Conservation (phyloP, 2,797 vertebrate species). For the Enteromius trimaculatus region DNA sequence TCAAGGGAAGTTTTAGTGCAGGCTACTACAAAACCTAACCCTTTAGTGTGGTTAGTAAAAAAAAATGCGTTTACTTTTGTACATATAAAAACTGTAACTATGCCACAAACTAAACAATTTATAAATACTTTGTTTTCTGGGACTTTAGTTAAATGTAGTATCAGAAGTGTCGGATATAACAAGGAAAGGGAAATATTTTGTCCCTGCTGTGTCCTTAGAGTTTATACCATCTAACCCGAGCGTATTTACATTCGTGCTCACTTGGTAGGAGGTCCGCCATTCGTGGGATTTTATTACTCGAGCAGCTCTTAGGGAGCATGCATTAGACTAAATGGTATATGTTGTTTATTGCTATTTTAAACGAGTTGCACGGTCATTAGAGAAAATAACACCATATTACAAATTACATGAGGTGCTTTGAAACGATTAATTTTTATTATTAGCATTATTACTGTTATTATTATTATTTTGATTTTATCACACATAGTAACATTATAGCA, state of each 20-base stretch:
- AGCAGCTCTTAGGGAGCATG: conserved; percentile 39
- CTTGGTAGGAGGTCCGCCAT: conserved; percentile 35
- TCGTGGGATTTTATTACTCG: conserved; percentile 51
- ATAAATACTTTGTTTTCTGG: background rate
- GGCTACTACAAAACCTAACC: background rate
- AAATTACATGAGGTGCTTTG: background rate
- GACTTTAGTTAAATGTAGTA: background rate
- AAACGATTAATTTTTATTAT: conserved; percentile 22
- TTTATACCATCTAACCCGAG: conserved; percentile 35
- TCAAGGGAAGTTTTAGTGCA: background rate
- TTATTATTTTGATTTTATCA: background rate
- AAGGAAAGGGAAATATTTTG: background rate
- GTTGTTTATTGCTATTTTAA: conserved; percentile 3
- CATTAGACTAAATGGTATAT: conserved; percentile 35
- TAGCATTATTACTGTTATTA: background rate
- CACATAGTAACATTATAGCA: background rate
- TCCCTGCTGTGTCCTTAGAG: conserved; percentile 29
- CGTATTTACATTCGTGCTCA: conserved; percentile 41
- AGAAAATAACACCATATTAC: background rate
- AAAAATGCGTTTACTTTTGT: background rate
- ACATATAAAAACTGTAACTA: background rate
- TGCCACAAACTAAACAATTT: background rate
- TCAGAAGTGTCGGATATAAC: background rate
- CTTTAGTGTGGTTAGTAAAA: background rate
- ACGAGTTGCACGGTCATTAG: conserved; percentile 7